Conservation (phyloP, 2,113 vertebrate genomes). For the Pimephales promelas region DNA sequence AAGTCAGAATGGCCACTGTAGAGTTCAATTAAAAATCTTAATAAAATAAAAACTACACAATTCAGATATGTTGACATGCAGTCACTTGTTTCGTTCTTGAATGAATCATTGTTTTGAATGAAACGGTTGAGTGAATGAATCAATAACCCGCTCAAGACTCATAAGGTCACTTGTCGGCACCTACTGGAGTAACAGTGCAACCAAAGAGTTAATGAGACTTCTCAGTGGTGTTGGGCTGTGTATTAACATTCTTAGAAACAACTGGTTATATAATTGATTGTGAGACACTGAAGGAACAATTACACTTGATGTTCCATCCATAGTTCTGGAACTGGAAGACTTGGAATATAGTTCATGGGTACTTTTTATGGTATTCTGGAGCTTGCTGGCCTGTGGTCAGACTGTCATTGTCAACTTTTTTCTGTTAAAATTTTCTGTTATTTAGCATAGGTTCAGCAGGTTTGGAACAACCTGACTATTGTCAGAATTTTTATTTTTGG, state of each 20-base stretch:
- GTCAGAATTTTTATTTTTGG: constrained; percentile 1
- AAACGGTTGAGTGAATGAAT: not conserved
- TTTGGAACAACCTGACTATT: not conserved
- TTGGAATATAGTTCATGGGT: not conserved
- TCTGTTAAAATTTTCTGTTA: not conserved
- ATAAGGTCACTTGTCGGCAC: not conserved
- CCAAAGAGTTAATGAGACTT: not conserved
- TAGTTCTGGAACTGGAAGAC: not conserved
- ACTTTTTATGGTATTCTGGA: not conserved
- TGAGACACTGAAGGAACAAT: no score
- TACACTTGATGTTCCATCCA: no score
- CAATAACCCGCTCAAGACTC: not conserved
- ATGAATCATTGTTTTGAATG: not conserved
- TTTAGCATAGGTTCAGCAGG: not conserved
- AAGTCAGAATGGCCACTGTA: no score
- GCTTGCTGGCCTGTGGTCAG: not conserved
- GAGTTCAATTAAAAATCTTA: no score
- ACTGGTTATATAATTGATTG: not conserved
- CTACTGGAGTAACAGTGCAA: not conserved
- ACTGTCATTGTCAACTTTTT: not conserved
- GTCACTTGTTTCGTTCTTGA: not conserved
- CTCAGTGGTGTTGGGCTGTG: not conserved
- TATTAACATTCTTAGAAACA: not conserved
- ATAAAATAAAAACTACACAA: no score
- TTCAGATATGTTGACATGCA: not conserved